These are phyloP conservation scores for Dasysyrphus tricinctus DNA, from an alignment of 2,888 invertebrate genomes.

Conservation along the genomic window DNA sequence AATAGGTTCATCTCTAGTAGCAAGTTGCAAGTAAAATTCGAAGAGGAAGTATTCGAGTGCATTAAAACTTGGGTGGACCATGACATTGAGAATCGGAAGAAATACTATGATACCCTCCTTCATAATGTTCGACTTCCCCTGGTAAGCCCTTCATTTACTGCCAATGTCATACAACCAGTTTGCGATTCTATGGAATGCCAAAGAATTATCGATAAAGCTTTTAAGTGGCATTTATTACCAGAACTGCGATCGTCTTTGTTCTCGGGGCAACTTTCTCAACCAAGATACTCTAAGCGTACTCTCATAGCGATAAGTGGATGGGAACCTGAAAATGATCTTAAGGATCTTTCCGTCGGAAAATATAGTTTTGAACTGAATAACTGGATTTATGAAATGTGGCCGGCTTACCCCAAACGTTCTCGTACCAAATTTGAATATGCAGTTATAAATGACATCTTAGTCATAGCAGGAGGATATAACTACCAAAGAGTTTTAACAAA, in stretches of 20 bases:
- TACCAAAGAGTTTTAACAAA: neutral
- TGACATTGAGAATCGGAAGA: neutral
- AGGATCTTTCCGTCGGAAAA: neutral
- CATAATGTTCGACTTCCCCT: neutral
- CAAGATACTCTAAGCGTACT: neutral
- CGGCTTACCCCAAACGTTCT: too few relatives aligned
- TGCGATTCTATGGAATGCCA: neutral
- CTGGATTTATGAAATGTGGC: too few relatives aligned
- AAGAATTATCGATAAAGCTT: neutral
- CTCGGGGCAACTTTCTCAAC: neutral
- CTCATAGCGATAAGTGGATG: neutral
- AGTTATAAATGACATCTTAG: neutral
- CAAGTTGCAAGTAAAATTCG: neutral
- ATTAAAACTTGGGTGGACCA: neutral
- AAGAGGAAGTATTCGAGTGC: neutral
- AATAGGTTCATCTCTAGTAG: neutral
- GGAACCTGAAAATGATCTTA: neutral
- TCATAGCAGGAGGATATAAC: neutral
- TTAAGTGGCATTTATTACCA: neutral
- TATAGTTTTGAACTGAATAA: neutral
- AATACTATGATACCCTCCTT: neutral
- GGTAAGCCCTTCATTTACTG: neutral
- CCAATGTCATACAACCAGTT: neutral
- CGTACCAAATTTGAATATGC: neutral
- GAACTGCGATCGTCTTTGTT: neutral